Evolutionary conservation across 2,113 vertebrate genomes (phyloP).

Genomic region (Phoenicopterus ruber): DNA sequence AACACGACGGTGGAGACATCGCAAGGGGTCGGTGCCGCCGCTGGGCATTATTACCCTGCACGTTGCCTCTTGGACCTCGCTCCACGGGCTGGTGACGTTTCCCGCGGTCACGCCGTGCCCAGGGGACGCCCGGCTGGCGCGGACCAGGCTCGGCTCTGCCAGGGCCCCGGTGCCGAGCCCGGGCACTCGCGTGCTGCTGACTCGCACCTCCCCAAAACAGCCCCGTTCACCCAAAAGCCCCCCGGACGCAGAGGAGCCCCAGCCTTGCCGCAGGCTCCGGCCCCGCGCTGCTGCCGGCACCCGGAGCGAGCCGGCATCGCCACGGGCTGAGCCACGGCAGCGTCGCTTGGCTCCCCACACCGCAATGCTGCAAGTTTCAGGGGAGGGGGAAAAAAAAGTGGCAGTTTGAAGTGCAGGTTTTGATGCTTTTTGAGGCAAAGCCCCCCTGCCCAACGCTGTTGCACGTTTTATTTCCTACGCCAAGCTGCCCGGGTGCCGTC

Average conservation of each 20-base stretch:
- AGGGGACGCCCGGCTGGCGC: not conserved
- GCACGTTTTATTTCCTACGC: not conserved
- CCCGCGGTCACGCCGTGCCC: accelerated
- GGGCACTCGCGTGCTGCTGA: not conserved
- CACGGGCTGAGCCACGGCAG: not conserved
- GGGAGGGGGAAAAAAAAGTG: not conserved
- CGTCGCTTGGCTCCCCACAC: not conserved
- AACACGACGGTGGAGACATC: accelerated
- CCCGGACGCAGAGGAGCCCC: not conserved
- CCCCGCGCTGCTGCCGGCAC: not conserved
- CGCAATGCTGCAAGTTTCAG: not conserved
- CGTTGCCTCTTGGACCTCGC: not conserved
- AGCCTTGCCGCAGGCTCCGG: not conserved
- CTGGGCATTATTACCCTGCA: not conserved
- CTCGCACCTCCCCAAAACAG: not conserved
- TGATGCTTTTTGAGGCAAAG: not conserved
- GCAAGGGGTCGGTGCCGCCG: accelerated
- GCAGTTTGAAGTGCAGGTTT: not conserved
- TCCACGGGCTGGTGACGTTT: accelerated
- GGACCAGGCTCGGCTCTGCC: not conserved
- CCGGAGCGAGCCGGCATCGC: accelerated
- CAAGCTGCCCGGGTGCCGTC: too few species aligned
- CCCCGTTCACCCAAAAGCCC: not conserved
- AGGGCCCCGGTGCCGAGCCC: accelerated
- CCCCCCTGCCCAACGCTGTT: not conserved